These are phyloP conservation scores for Drosophila sp. DNA, from an alignment of 1,140 invertebrate genomes.

Conservation along the genomic window DNA sequence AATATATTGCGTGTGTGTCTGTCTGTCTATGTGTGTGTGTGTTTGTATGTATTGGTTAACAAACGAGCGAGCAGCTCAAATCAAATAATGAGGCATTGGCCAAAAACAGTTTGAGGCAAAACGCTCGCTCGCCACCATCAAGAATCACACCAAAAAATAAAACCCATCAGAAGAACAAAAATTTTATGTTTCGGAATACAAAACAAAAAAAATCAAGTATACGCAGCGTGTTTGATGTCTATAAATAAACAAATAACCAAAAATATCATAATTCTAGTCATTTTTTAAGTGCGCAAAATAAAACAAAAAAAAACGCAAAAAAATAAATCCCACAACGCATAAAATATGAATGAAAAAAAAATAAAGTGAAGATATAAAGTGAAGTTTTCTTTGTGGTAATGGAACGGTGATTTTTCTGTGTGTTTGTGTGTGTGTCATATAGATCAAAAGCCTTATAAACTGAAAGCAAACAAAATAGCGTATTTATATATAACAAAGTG, in stretches of 20 bases:
- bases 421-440: slow-evolving; percentile 18
- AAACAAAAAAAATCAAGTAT: slow-evolving; percentile 64
- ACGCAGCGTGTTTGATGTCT: slow-evolving; percentile 61
- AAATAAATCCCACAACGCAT: slow-evolving; percentile 26
- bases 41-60: neutral
- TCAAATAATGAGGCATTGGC: slow-evolving; percentile 69
- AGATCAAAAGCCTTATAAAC: slow-evolving; percentile 8
- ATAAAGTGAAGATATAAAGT: slow-evolving; percentile 63
- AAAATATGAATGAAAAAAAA: slow-evolving; percentile 21
- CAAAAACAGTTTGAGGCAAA: slow-evolving; percentile 79
- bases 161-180: slow-evolving; percentile 24
- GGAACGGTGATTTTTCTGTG: slow-evolving; percentile 48
- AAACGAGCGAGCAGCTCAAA: slow-evolving; percentile 58
- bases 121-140: slow-evolving; percentile 71
- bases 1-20: neutral
- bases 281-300: slow-evolving; percentile 67
- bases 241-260: slow-evolving; percentile 52
- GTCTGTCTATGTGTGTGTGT: neutral
- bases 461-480: slow-evolving; percentile 40
- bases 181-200: slow-evolving; percentile 28
- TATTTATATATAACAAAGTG: slow-evolving; percentile 26
- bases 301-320: slow-evolving; percentile 11
- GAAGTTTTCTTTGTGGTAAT: slow-evolving; percentile 44
- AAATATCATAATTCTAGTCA: slow-evolving; percentile 46
- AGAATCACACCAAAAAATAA: slow-evolving; percentile 45